Evolutionary conservation across 2,797 vertebrate genomes (phyloP).

Genomic region (Salmo trutta): DNA sequence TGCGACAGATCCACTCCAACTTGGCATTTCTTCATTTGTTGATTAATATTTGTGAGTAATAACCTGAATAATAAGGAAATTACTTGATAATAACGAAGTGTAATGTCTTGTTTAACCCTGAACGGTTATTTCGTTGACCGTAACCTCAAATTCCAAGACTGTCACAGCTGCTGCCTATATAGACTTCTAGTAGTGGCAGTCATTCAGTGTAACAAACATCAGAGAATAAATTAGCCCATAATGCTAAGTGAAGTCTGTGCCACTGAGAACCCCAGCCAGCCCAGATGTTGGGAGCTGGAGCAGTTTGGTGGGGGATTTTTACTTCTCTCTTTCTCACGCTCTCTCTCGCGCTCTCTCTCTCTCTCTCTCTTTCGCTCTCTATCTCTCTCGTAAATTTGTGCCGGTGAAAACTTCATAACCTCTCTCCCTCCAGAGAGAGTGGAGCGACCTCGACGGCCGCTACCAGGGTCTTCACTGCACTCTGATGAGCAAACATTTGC

Average conservation of each 20-base stretch:
- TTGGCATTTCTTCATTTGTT: too few relatives aligned
- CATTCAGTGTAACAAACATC: too few relatives aligned
- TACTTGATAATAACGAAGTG: too few relatives aligned
- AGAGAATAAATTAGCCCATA: not conserved
- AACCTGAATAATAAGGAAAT: too few relatives aligned
- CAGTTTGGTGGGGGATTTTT: not conserved
- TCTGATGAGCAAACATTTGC: not conserved
- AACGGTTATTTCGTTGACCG: too few relatives aligned
- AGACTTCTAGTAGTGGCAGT: too few relatives aligned
- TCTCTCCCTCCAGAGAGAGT: not conserved
- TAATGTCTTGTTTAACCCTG: too few relatives aligned
- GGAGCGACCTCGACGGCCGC: not conserved
- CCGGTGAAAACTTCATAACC: not conserved
- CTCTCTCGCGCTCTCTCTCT: not conserved
- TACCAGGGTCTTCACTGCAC: not conserved
- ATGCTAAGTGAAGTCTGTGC: not conserved
- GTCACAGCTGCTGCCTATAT: too few relatives aligned
- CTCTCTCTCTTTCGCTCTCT: not conserved
- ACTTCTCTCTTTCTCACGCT: not conserved
- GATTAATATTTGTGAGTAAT: too few relatives aligned
- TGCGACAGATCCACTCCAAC: too few relatives aligned
- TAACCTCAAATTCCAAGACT: too few relatives aligned
- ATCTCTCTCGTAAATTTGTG: too few relatives aligned
- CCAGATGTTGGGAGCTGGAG: constrained; percentile 10
- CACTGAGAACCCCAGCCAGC: not conserved